Evolutionary conservation across 37 sponge, comb jelly and placozoan species (phyloP), one percentile per base, ranked within the genome.

Genomic region (Axinella damicornis): DNA sequence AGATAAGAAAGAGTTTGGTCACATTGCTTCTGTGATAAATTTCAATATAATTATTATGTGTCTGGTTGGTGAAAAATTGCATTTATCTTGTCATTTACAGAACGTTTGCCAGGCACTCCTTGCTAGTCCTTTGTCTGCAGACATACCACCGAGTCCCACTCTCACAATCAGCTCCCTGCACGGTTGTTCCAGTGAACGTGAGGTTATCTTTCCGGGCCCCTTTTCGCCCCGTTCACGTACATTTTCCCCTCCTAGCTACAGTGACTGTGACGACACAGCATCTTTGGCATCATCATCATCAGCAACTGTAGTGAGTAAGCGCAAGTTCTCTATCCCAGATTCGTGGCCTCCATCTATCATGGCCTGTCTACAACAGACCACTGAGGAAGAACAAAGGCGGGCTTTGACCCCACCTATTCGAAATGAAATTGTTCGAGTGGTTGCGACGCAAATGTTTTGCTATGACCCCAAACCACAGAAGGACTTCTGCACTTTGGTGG

Each of bases 371-470:
- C 20, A 25, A 27, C 22, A 52, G 53, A 2, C 56, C 9, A 52
- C 76, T 27, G 71, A 69, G 22, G 71, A 69, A 13, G 71, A 69
- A 31, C 11, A 13, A 32, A 69, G 39, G 30, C 71, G 71, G 22
- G 71, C 71, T 32, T 13, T 69, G 39, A 30, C 30, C 33, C 71
- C 71, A 32, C 39, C 14, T 30, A 37, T 69, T 69, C 53, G 76
- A 24, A 74, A 74, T 74, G 76, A 74, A 74, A 30, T 74, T 54
- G 76, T 74, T 21, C 54, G 76, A 52, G 76, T 74, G 39, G 22
- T 74, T 21, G 55, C 76, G 41, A 74, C 73, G 30, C 74, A 72
- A 41, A 73, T 83, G 74, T 83, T 41, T 62, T 41, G 61, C 54
- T 59, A 57, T 53, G 21, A 30, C 17, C 74, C 64, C n/a, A 83